These are phyloP conservation scores for Drosophila busckii DNA, from an alignment of 1,140 invertebrate genomes.

Conservation along the genomic window DNA sequence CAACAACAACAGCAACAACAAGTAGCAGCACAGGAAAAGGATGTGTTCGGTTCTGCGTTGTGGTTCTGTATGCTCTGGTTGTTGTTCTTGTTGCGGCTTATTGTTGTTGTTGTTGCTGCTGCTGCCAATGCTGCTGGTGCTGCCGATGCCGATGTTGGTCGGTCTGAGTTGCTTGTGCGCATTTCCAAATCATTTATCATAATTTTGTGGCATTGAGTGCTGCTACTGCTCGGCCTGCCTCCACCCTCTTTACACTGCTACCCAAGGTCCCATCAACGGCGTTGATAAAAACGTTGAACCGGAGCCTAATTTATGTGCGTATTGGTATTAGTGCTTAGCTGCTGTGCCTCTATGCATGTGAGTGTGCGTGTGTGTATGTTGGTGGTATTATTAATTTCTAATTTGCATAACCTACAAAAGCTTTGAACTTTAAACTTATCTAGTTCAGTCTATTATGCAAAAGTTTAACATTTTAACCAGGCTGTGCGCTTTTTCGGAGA, in stretches of 20 bases:
- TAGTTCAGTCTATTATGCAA: constrained; percentile 60
- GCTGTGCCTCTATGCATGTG: constrained; percentile 2
- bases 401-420: constrained; percentile 76
- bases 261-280: constrained; percentile 30
- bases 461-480: constrained; percentile 51
- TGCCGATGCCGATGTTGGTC: constrained; percentile 22
- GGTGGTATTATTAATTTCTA: constrained; percentile 71
- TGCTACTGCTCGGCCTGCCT: neutral
- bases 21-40: constrained; percentile 62
- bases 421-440: constrained; percentile 70
- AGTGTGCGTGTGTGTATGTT: constrained; percentile 19
- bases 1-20: constrained; percentile 22
- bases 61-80: constrained; percentile 45
- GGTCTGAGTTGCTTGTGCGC: constrained; percentile 61
- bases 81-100: constrained; percentile 24
- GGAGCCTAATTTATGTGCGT: constrained; percentile 70
- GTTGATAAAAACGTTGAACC: constrained; percentile 72
- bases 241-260: neutral
- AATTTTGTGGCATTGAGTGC: constrained; percentile 68
- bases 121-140: constrained; percentile 4
- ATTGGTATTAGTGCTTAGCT: constrained; percentile 57
- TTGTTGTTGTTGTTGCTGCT: constrained; percentile 19
- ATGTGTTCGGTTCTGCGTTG: constrained; percentile 75
- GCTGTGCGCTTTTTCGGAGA: constrained; percentile 19
- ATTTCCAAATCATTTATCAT: constrained; percentile 76